Evolutionary conservation across 2,113 vertebrate species (phyloP).

Genomic region (Tyto alba): DNA sequence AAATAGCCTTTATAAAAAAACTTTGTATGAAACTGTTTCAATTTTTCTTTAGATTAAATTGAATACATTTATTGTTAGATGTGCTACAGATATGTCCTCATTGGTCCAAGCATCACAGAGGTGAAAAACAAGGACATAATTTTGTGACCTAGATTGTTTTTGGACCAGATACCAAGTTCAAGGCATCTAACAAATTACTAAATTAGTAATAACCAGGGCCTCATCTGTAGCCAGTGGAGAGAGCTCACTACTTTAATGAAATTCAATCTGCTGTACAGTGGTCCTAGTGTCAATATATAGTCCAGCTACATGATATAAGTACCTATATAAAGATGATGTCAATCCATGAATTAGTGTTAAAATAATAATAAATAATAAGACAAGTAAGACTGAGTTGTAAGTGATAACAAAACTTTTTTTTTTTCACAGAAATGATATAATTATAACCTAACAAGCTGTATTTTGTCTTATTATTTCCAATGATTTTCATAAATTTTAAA

Average conservation of each 20-base stretch:
- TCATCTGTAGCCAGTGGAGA: not conserved
- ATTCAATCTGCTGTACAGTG: not conserved
- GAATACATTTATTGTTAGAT: not conserved
- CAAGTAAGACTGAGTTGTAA: not conserved
- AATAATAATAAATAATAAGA: not conserved
- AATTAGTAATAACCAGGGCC: not conserved
- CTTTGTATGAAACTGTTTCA: not conserved
- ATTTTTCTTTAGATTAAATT: not conserved
- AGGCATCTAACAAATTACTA: not conserved
- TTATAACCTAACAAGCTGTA: not conserved
- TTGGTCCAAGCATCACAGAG: not conserved
- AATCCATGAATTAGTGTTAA: not conserved
- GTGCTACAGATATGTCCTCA: not conserved
- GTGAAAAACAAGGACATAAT: not conserved
- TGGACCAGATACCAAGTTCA: not conserved
- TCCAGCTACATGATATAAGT: fast-evolving
- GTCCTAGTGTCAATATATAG: not conserved
- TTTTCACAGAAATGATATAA: not conserved
- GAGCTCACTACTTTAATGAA: not conserved
- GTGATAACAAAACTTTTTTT: not conserved
- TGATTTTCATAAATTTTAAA: not conserved
- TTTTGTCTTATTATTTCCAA: not conserved
- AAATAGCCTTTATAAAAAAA: not conserved
- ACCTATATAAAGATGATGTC: not conserved
- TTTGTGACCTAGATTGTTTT: not conserved